Evolutionary conservation across 1,140 invertebrate species (phyloP).

Genomic region (Ruditapes philippinarum): DNA sequence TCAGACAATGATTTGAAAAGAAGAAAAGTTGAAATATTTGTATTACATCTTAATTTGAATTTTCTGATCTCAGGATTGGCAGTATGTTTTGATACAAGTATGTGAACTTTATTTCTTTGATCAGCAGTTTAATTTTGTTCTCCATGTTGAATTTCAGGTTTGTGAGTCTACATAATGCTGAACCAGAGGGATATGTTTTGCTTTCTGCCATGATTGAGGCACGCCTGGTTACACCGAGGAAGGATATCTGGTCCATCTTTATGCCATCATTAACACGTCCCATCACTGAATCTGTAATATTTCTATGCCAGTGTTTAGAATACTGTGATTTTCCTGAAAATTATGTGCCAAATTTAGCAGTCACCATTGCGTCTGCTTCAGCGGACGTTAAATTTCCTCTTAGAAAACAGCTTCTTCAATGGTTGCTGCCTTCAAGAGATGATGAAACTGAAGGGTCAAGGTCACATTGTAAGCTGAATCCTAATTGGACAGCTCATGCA

Average conservation of each 20-base stretch:
- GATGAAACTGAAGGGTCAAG: slow-evolving; percentile 48
- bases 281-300: slow-evolving; percentile 41
- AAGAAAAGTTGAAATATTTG: no score
- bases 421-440: slow-evolving; percentile 57
- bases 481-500: slow-evolving; percentile 55
- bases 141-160: slow-evolving; percentile 49
- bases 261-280: slow-evolving; percentile 47
- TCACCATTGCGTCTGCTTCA: neutral
- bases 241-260: slow-evolving; percentile 60
- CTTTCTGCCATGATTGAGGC: slow-evolving; percentile 39
- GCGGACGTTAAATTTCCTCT: slow-evolving; percentile 15
- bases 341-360: slow-evolving; percentile 22
- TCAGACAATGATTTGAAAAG: no score
- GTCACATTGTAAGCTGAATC: slow-evolving; percentile 32
- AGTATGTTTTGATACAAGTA: no score
- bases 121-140: no score
- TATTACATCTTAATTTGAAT: no score
- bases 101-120: no score
- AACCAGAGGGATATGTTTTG: slow-evolving; percentile 43
- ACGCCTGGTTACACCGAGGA: slow-evolving; percentile 25
- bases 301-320: slow-evolving; percentile 5
- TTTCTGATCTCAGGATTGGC: no score
- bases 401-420: slow-evolving; percentile 63
- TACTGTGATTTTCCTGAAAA: slow-evolving; percentile 51
- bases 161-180: slow-evolving; percentile 57